A percentile compares a stretch with the other conserved stretches of the same genome.
phyloP scores from a whole-genome alignment of 2,113 vertebrate genomes.

The Poecile atricapillus region DNA sequence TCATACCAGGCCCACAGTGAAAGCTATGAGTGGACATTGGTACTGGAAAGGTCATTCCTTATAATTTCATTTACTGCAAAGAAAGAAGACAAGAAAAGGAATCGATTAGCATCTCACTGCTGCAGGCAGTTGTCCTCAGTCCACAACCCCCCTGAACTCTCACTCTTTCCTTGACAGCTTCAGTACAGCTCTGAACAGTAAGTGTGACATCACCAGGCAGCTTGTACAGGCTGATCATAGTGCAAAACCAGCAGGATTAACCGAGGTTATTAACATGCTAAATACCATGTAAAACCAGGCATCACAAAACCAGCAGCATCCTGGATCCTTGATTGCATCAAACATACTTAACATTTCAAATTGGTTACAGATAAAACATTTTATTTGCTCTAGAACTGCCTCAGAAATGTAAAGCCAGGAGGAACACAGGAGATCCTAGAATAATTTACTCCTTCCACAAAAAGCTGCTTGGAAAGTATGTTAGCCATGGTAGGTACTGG shows the following conservation, averaged over 20 bases:
- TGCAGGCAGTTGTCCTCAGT: background rate
- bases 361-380: background rate
- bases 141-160: background rate
- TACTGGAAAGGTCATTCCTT: constrained; percentile 93
- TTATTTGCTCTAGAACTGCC: background rate
- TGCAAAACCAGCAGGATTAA: constrained; percentile 3
- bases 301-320: background rate
- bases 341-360: background rate
- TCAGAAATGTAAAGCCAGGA: background rate
- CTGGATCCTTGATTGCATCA: background rate
- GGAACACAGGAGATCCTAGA: background rate
- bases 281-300: background rate
- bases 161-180: background rate
- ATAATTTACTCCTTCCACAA: background rate
- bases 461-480: background rate
- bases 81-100: constrained; percentile 59
- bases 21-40: constrained; percentile 77
- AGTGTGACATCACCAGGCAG: background rate
- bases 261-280: constrained; percentile 17
- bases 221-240: background rate
- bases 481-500: background rate
- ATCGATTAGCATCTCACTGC: background rate
- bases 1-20: background rate
- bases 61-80: constrained; percentile 96
- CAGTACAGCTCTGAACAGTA: background rate